A percentile compares a stretch with the other conserved stretches of the same genome.
Evolutionary conservation across 2,113 vertebrate genomes (phyloP).

Genomic region (Pelecanoides urinatrix): DNA sequence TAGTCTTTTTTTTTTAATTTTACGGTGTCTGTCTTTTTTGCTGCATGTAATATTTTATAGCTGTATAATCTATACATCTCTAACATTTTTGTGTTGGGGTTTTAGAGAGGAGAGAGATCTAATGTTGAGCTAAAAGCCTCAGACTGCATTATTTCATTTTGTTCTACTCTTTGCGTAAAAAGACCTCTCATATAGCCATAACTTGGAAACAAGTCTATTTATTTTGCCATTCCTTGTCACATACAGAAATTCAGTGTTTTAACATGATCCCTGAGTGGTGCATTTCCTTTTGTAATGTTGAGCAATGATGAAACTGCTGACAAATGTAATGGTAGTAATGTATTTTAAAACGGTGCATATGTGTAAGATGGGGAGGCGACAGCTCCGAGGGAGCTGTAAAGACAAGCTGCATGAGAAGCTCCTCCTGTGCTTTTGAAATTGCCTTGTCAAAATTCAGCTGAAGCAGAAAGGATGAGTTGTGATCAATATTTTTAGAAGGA

Average conservation of each 20-base stretch:
- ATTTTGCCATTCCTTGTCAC: neutral
- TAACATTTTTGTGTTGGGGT: rapidly evolving
- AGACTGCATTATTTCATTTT: neutral
- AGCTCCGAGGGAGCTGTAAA: neutral
- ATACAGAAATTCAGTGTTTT: neutral
- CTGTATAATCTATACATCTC: rapidly evolving
- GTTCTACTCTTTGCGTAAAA: neutral
- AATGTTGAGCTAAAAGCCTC: neutral
- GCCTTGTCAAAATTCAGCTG: neutral
- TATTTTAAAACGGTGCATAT: neutral
- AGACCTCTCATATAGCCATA: neutral
- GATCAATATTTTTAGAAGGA: neutral
- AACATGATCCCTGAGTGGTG: neutral
- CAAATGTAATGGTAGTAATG: neutral
- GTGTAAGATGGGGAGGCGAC: neutral
- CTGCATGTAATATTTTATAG: neutral
- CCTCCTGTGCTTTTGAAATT: neutral
- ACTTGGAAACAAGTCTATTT: neutral
- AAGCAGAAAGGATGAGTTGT: neutral
- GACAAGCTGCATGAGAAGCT: neutral
- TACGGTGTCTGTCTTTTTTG: neutral
- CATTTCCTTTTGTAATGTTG: neutral
- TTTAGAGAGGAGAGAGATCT: neutral
- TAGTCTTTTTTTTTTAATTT: neutral
- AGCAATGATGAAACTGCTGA: neutral